Evolutionary conservation across 2,888 invertebrate species (phyloP).

Genomic region (Eupithecia dodoneata): DNA sequence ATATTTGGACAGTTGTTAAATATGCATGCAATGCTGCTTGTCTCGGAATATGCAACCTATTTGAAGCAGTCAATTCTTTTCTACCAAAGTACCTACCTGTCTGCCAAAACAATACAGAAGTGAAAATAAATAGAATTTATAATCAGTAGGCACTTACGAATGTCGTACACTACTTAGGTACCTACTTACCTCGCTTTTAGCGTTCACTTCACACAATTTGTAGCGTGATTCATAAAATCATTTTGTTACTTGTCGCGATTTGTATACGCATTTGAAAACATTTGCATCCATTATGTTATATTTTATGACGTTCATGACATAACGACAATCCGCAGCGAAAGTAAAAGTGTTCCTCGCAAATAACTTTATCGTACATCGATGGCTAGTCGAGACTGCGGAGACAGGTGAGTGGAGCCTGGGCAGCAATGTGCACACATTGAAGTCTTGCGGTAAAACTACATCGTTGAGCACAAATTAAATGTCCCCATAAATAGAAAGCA

Average conservation of each 20-base stretch:
- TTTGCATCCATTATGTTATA: conserved; percentile 12
- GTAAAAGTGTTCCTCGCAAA: conserved; percentile 37
- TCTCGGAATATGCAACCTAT: conserved; percentile 2
- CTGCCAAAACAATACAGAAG: not conserved
- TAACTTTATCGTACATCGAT: conserved; percentile 21
- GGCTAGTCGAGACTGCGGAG: not conserved
- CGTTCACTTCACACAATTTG: not conserved
- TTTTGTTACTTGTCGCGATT: not conserved
- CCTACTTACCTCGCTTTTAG: not conserved
- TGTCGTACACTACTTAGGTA: not conserved
- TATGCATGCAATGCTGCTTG: not conserved
- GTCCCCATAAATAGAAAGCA: not conserved
- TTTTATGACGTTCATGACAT: conserved; percentile 22
- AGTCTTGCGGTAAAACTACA: conserved; percentile 5
- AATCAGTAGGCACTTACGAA: not conserved
- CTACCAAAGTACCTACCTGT: not conserved
- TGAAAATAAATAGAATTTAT: not conserved
- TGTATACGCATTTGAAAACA: not conserved
- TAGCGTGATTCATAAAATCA: not conserved
- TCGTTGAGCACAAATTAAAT: not conserved
- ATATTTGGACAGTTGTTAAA: conserved; percentile 14
- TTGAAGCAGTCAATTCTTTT: not conserved
- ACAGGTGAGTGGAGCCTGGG: conserved; percentile 5
- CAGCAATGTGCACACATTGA: not conserved
- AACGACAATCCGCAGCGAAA: conserved; percentile 35